Conservation (phyloP, 2,797 vertebrate genomes). For the Apodemus agrarius region DNA sequence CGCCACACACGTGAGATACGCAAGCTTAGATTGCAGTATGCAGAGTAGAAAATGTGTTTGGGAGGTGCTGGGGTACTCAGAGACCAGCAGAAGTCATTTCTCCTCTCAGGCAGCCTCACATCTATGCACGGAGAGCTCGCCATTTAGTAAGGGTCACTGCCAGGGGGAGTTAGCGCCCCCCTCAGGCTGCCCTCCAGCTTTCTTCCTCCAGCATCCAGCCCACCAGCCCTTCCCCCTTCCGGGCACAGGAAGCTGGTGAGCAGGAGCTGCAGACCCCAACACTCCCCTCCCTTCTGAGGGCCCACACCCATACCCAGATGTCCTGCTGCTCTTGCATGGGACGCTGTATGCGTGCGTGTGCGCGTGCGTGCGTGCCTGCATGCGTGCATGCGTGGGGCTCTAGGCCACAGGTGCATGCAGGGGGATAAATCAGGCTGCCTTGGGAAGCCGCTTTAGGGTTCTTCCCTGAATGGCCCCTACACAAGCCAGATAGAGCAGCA, state of each 20-base stretch:
- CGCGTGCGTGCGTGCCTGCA: too few species aligned
- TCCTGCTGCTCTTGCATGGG: rapidly evolving
- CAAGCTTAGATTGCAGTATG: neutral
- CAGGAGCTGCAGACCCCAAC: neutral
- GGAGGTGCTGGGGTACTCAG: neutral
- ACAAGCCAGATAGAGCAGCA: neutral
- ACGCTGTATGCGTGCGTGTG: too few species aligned
- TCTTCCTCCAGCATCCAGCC: neutral
- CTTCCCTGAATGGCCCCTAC: neutral
- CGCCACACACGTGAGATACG: too few species aligned
- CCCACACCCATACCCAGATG: neutral
- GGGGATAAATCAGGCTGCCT: neutral
- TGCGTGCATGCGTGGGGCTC: neutral
- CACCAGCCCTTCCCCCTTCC: neutral
- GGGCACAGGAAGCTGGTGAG: neutral
- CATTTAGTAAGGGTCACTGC: rapidly evolving
- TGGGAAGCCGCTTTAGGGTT: neutral
- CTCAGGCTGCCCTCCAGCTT: neutral
- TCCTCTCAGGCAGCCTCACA: neutral
- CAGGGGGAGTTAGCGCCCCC: neutral
- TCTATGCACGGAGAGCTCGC: neutral
- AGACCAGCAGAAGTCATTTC: neutral
- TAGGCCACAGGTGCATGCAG: neutral
- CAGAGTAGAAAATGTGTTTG: neutral
- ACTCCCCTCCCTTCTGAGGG: neutral